Conservation (phyloP, 2,797 vertebrate genomes). For the Chaetodon trifasciatus region DNA sequence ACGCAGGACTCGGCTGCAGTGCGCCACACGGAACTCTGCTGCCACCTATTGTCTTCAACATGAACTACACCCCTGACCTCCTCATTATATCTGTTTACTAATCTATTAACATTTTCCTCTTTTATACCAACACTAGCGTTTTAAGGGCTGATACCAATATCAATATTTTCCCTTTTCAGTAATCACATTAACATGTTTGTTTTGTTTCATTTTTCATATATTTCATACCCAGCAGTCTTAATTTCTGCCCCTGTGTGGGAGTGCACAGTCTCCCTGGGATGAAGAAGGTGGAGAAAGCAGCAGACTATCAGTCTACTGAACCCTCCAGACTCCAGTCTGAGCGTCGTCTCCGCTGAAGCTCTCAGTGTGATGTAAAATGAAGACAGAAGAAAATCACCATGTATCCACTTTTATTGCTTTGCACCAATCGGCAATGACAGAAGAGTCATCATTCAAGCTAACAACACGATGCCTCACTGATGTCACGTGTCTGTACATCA, state of each 20-base stretch:
- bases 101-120: neutral
- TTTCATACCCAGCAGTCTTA: too few relatives aligned
- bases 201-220: too few relatives aligned
- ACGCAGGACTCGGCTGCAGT: neutral
- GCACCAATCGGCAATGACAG: slow-evolving; percentile 68
- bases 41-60: slow-evolving; percentile 54
- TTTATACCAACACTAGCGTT: too few relatives aligned
- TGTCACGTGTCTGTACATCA: slow-evolving; percentile 47
- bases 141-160: too few relatives aligned
- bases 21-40: slow-evolving; percentile 47
- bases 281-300: too few relatives aligned
- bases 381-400: slow-evolving; percentile 28
- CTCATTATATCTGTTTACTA: too few relatives aligned
- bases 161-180: too few relatives aligned
- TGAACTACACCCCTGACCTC: slow-evolving; percentile 1
- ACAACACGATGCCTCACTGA: slow-evolving; percentile 65
- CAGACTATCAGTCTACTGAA: too few relatives aligned
- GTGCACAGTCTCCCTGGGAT: too few relatives aligned
- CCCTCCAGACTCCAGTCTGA: too few relatives aligned
- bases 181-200: neutral
- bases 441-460: slow-evolving; percentile 62
- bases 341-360: too few relatives aligned
- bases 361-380: neutral
- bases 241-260: too few relatives aligned
- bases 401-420: slow-evolving; percentile 82